Percentiles rank a stretch among this genome's conserved stretches.
phyloP scores from a whole-genome alignment of 64 coral and sea anemone species.

The Actinia equina region DNA sequence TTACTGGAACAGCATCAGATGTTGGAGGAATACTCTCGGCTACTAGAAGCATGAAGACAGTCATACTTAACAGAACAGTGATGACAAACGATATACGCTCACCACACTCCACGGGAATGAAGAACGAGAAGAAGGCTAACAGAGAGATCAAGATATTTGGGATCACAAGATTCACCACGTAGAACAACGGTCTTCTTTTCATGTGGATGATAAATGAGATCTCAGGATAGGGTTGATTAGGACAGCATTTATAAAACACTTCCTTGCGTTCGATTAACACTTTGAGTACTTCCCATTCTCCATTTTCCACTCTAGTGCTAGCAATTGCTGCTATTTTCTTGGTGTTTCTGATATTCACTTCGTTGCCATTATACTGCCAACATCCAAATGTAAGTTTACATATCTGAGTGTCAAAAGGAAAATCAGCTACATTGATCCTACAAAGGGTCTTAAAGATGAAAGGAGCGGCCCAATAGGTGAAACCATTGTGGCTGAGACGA shows the following conservation, averaged over 20 bases:
- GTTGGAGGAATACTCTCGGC: slow-evolving; percentile 60
- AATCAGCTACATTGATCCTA: slow-evolving; percentile 58
- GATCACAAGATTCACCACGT: slow-evolving; percentile 48
- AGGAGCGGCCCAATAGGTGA: slow-evolving; percentile 50
- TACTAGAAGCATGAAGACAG: slow-evolving; percentile 57
- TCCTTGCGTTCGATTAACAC: slow-evolving; percentile 33
- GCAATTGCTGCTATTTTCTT: slow-evolving; percentile 30
- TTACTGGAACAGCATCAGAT: slow-evolving; percentile 59
- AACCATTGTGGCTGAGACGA: slow-evolving; percentile 10
- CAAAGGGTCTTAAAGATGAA: slow-evolving; percentile 63
- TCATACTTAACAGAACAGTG: slow-evolving; percentile 68
- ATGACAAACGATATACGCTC: slow-evolving; percentile 70
- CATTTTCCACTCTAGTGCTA: slow-evolving; percentile 45
- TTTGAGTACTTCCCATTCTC: slow-evolving; percentile 54
- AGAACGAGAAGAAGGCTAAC: slow-evolving; percentile 63
- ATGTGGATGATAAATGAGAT: slow-evolving; percentile 41
- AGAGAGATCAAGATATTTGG: slow-evolving; percentile 60
- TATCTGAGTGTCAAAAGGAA: slow-evolving; percentile 58
- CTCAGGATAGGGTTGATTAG: slow-evolving; percentile 38
- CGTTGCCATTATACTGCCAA: slow-evolving; percentile 35
- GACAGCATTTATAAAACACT: slow-evolving; percentile 29
- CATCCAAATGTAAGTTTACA: slow-evolving; percentile 56
- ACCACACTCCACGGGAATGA: slow-evolving; percentile 69
- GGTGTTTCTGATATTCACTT: slow-evolving; percentile 42
- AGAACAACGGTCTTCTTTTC: slow-evolving; percentile 56